Evolutionary conservation across 23 tunicate genomes (phyloP), one percentile per base, ranked within the genome.

Genomic region (Trididemnum miniatum): DNA sequence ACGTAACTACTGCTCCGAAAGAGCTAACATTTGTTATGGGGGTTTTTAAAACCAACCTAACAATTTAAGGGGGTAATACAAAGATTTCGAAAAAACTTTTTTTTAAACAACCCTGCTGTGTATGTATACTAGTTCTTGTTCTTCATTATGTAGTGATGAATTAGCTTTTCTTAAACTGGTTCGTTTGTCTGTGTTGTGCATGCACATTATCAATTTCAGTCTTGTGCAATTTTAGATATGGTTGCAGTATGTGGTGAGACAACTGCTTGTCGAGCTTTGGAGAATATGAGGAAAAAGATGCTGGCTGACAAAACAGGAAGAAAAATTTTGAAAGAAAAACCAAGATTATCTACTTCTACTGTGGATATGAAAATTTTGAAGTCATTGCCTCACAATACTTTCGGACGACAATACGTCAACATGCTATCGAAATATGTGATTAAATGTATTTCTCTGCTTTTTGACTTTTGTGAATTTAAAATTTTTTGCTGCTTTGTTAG

Each of bases 191-290:
- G n/a, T n/a, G n/a, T n/a, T n/a, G n/a, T n/a, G n/a, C n/a, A n/a
- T n/a, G n/a, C n/a, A 64, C 20, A n/a, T 26, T 64, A 5, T 64
- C 23, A 64, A 64, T 64, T 26, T n/a, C n/a, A n/a, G n/a, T n/a
- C n/a, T n/a, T n/a, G n/a, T n/a, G n/a, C n/a, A n/a, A n/a, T 71
- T 71, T 28, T 35, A 92, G 97, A 93, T 71, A 93, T 93, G 98
- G 98, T 93, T 34, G 98, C 98, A 35, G 98, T 93, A 28, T 85
- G 93, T 79, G 92, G 93, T 0, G 98, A 93, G 67, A 88, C 92
- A 28, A 93, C 98, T 12, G 98, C 95, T 24, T 44, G 80, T 35
- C 23, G 52, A 1, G 83, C 98, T 25, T 62, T 93, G 0, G 69
- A 87, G 49, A 1, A 72, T 39, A 81, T 87, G 65, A 72, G 38